A percentile compares a stretch with the other conserved stretches of the same genome.
These are phyloP conservation scores for Pseudois nayaur DNA, from an alignment of 2,113 vertebrate genomes.

Conservation along the genomic window DNA sequence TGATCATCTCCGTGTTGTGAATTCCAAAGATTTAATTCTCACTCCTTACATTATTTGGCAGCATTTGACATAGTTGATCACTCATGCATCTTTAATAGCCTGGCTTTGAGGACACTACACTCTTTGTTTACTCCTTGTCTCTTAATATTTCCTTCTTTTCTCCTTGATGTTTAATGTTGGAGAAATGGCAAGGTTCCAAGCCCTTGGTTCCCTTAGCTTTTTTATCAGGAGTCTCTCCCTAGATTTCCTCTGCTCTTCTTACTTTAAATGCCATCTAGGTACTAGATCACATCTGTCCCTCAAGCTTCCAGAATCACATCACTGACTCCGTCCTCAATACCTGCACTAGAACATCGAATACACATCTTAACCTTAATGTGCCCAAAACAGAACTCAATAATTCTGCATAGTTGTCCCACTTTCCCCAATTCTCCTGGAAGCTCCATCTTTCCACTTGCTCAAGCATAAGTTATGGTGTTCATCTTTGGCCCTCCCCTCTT, in stretches of 20 bases:
- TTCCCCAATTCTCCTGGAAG: neutral
- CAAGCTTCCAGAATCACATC: neutral
- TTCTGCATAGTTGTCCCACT: rapidly evolving
- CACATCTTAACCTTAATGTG: too few relatives aligned
- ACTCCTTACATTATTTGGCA: neutral
- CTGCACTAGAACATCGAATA: neutral
- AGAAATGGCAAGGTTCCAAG: neutral
- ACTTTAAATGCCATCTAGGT: neutral
- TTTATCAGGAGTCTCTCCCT: neutral
- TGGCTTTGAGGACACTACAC: neutral
- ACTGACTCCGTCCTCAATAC: neutral
- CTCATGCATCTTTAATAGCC: neutral
- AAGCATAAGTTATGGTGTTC: neutral
- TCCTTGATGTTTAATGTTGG: neutral
- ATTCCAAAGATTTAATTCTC: neutral
- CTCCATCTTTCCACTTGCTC: neutral
- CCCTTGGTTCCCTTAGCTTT: neutral
- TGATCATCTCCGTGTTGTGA: neutral
- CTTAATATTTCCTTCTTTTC: neutral
- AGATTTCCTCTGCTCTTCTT: neutral
- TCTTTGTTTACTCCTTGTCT: neutral
- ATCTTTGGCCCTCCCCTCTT: neutral
- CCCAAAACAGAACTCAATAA: neutral
- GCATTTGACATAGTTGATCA: neutral
- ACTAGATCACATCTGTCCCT: neutral